Evolutionary conservation across 1,140 invertebrate genomes (phyloP), one percentile per base, ranked within the genome.

Genomic region (Anastrepha ludens): DNA sequence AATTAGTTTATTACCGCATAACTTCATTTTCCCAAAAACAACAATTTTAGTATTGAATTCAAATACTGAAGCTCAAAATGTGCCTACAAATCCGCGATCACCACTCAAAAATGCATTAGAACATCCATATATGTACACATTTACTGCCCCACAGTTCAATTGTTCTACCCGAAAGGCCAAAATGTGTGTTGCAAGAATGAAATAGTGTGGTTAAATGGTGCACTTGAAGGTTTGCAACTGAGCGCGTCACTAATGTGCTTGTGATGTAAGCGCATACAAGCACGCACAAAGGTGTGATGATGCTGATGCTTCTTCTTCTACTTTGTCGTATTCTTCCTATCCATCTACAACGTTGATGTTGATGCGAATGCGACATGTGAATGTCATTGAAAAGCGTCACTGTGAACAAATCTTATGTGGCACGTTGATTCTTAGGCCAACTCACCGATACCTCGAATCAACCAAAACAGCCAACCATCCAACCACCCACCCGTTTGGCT

Each of bases 311-410:
- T 55, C 7, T 81, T 81, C n/a, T 55, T 20, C n/a, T 50, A 44
- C 67, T 7, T 74, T 20, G 41, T 11, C 41, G 9, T 62, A 1
- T 62, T 62, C 60, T 9, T 62, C 9, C 15, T 62, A 15, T 74
- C 5, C 67, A 67, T 0, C 20, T 11, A 67, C 65, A 6, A 39
- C 65, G 3, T 15, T 74, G 70, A 47, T 50, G 70, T 81, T 81
- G 74, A 50, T 81, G 47, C 47, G 47, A 81, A 20, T 55, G 74
- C 74, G 74, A 81, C 74, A 81, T 81, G 74, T 81, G 74, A 81
- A 81, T 81, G 74, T 47, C 74, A 81, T 81, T 55, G 74, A 5
- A 55, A 81, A 50, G 74, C 47, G 15, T 20, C 74, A 47, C 47
- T 4, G 6, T 55, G 74, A 81, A 81, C 74, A 55, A 81, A 47